A percentile compares a stretch with the other conserved stretches of the same genome.
Conservation (phyloP, 2,113 vertebrate genomes). For the Dicrurus megarhynchus region DNA sequence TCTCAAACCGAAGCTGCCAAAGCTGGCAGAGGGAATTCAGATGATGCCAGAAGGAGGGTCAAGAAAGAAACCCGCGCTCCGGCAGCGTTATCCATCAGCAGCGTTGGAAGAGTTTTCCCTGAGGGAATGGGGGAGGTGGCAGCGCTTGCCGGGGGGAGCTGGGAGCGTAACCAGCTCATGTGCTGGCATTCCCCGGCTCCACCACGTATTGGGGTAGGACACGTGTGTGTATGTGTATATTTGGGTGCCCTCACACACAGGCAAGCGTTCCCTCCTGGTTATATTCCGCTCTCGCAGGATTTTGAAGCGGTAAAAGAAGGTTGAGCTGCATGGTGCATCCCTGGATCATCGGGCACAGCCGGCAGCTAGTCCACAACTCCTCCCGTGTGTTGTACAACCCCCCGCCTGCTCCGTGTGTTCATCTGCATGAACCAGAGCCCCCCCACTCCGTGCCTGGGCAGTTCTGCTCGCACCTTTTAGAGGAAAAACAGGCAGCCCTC, state of each 20-base stretch:
- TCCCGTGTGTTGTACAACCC: not conserved
- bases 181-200: not conserved
- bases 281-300: not conserved
- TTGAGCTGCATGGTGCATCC: accelerated
- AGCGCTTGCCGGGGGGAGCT: not conserved
- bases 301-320: not conserved
- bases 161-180: not conserved
- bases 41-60: not conserved
- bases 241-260: not conserved
- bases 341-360: not conserved
- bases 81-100: not conserved
- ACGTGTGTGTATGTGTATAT: conserved; percentile 3
- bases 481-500: not conserved
- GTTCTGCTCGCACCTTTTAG: not conserved
- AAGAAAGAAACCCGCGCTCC: accelerated
- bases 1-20: not conserved
- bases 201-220: not conserved
- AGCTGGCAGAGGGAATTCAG: not conserved
- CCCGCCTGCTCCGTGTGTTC: not conserved
- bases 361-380: not conserved
- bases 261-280: not conserved
- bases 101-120: not conserved
- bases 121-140: not conserved
- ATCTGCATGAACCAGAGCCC: not conserved
- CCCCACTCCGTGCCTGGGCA: not conserved